Base-by-base conservation (phyloP, 1,140 invertebrate genomes). In the Drosophila sulfurigaster region DNA sequence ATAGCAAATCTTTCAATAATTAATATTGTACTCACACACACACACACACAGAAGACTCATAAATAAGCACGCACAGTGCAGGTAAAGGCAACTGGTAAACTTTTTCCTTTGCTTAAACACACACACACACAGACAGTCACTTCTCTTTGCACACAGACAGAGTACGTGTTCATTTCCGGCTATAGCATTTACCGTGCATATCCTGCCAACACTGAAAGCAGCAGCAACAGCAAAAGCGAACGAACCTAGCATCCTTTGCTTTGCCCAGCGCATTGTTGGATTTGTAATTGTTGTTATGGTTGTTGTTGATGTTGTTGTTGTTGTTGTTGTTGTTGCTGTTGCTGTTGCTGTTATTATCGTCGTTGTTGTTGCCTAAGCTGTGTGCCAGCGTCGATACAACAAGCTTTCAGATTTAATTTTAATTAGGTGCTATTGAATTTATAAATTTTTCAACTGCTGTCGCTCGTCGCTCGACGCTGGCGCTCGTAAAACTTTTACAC, bases 391-490 rank as follows among this genome's bases (percentile, higher is more conserved):
- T 81, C 83, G 83, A 88, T 88, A 89, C 83, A 81, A 76, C 62
- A 75, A 89, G 81, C 78, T 89, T 85, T 89, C 75, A 76, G 85
- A 89, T 89, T 89, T 89, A 89, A 89, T 89, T 89, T 89, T 89
- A 89, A 89, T 89, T 89, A 89, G 85, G 73, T 89, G 85, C 85
- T 89, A 89, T 89, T 89, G 85, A 89, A 89, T 88, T 89, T 88
- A 89, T 89, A 88, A 79, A 88, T 85, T 89, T 89, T 89, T 89
- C 78, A 89, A 71, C 78, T 83, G 80, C 83, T 80, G 79, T 79
- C 79, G 67, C 58, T 69, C 49, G 49, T 49, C 58, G 73, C 58
- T 69, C 49, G 49, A 48, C 58, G 73, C 62, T 63, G 79, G 41
- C 32, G 75, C 65, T 65, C 76, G 77, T 69, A 75, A 83, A 89